phyloP scores from a whole-genome alignment of 2,797 vertebrate species.

The Acrossocheilus wenchowensis region DNA sequence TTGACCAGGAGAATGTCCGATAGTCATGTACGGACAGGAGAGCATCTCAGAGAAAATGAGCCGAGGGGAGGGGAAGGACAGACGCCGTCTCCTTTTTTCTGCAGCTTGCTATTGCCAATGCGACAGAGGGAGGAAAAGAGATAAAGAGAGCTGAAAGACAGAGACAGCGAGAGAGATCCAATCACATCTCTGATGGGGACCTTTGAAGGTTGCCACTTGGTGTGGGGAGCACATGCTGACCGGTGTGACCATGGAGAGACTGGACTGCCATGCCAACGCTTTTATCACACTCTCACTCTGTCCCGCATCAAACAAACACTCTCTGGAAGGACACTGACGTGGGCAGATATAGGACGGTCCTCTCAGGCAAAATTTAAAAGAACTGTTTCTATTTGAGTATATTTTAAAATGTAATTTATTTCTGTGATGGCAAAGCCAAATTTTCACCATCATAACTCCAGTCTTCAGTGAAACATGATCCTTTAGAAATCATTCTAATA shows the following conservation, averaged over 20 bases:
- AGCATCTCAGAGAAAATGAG: constrained; percentile 39
- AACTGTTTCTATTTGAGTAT: neutral
- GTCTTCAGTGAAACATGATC: neutral
- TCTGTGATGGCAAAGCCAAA: neutral
- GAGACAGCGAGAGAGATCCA: constrained; percentile 15
- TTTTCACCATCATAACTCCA: neutral
- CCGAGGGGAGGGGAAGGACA: constrained; percentile 34
- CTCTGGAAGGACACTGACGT: constrained; percentile 11
- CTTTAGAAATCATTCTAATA: neutral
- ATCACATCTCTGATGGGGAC: constrained; percentile 45
- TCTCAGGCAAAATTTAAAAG: neutral
- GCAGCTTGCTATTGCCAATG: constrained; percentile 5
- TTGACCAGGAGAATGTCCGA: constrained; percentile 73
- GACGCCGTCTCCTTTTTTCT: constrained; percentile 34
- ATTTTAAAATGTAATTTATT: neutral
- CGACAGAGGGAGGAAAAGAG: constrained; percentile 17
- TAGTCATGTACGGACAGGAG: constrained; percentile 70
- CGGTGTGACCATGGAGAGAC: constrained; percentile 27
- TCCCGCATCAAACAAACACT: constrained; percentile 43
- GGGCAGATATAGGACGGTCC: neutral
- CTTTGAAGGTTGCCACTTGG: constrained; percentile 46
- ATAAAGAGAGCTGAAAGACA: constrained; percentile 42
- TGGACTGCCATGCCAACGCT: constrained; percentile 25
- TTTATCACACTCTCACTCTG: constrained; percentile 29
- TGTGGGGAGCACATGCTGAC: constrained; percentile 19